Conservation (phyloP, 2,888 invertebrate genomes). For the Acrocera orbiculus region DNA sequence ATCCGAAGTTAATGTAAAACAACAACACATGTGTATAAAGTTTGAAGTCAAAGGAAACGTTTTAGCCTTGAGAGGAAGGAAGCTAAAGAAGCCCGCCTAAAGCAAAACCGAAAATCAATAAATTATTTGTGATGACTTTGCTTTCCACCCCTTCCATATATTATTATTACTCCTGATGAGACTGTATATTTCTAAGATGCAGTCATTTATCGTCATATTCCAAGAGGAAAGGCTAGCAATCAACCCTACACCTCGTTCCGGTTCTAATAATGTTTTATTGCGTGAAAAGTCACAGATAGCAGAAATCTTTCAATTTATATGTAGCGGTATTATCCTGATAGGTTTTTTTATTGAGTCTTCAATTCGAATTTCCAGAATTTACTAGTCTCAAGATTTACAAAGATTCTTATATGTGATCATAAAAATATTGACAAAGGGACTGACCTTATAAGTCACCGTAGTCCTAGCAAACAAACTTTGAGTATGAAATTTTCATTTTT, state of each 20-base stretch:
- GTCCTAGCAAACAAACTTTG: too few relatives aligned
- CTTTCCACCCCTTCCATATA: slow-evolving; percentile 3
- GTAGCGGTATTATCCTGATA: too few relatives aligned
- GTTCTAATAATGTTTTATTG: too few relatives aligned
- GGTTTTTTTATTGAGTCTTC: too few relatives aligned
- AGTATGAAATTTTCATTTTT: too few relatives aligned
- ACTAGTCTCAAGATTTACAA: too few relatives aligned
- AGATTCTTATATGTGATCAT: too few relatives aligned
- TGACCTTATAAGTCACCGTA: too few relatives aligned
- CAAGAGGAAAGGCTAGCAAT: background rate
- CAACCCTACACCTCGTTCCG: background rate
- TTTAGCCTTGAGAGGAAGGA: slow-evolving; percentile 7
- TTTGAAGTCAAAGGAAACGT: slow-evolving; percentile 9
- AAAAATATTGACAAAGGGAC: too few relatives aligned
- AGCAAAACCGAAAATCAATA: slow-evolving; percentile 8
- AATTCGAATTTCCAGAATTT: too few relatives aligned
- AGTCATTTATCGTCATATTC: slow-evolving; percentile 2
- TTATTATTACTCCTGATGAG: background rate
- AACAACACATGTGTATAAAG: slow-evolving; percentile 6
- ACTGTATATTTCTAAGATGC: slow-evolving; percentile 1
- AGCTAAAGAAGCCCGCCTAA: slow-evolving; percentile 4
- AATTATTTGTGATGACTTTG: slow-evolving; percentile 10
- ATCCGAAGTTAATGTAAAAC: slow-evolving; percentile 8
- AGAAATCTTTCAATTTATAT: too few relatives aligned
- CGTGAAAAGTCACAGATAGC: too few relatives aligned